Evolutionary conservation across 1,140 invertebrate genomes (phyloP).

Genomic region (Sminthurinus signatus): DNA sequence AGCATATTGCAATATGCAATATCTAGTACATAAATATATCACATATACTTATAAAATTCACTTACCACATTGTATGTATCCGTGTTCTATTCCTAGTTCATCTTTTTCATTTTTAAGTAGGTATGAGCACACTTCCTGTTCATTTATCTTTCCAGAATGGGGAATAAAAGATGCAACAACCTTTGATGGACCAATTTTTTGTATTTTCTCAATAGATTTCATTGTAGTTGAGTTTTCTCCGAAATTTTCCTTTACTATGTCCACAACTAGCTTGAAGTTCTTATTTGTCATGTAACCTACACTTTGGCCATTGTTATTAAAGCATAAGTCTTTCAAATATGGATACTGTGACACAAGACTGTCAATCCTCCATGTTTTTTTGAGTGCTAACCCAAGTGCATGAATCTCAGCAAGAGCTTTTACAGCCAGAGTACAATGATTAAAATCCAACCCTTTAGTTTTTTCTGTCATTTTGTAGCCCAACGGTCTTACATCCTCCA

Average conservation of each 20-base stretch:
- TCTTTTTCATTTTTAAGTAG: not conserved
- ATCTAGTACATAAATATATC: not conserved
- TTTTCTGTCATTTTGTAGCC: constrained; percentile 54
- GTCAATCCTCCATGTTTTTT: constrained; percentile 51
- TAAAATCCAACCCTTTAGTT: constrained; percentile 50
- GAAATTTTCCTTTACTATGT: not conserved
- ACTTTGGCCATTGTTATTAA: not conserved
- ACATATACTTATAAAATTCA: not conserved
- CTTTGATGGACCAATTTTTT: too few relatives aligned
- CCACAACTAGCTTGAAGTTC: not conserved
- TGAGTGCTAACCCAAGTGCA: constrained; percentile 60
- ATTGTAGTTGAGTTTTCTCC: not conserved
- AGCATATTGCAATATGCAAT: not conserved
- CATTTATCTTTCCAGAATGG: too few relatives aligned
- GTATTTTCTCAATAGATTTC: not conserved
- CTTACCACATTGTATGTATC: not conserved
- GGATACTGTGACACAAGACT: constrained; percentile 2
- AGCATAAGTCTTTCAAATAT: not conserved
- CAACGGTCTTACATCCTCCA: constrained; percentile 35
- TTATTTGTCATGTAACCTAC: not conserved
- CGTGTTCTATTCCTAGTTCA: not conserved
- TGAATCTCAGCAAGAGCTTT: constrained; percentile 60
- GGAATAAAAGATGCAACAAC: too few relatives aligned
- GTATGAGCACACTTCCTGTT: too few relatives aligned
- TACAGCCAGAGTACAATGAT: constrained; percentile 51